phyloP scores from a whole-genome alignment of 1,140 invertebrate species.

The Catajapyx aquilonaris region DNA sequence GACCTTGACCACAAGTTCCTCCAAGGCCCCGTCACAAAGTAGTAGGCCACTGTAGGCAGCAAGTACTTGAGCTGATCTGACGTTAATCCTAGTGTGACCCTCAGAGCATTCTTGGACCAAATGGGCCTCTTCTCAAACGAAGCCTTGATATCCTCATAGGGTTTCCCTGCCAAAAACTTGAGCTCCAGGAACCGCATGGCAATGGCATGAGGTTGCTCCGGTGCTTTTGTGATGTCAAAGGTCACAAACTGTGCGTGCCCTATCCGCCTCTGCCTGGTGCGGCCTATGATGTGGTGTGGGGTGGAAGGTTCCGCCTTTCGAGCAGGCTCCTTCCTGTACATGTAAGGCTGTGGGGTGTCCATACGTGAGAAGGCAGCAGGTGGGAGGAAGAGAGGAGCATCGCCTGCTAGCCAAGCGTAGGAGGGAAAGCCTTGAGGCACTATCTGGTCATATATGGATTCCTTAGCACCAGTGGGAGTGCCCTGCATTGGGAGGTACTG shows the following conservation, averaged over 20 bases:
- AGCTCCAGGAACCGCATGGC: conserved; percentile 25
- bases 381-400: conserved; percentile 42
- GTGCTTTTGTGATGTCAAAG: conserved; percentile 29
- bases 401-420: conserved; percentile 32
- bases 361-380: conserved; percentile 56
- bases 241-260: conserved; percentile 29
- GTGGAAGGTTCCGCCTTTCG: conserved; percentile 8
- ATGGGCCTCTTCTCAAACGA: conserved; percentile 58
- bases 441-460: conserved; percentile 41
- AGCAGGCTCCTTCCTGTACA: conserved; percentile 18
- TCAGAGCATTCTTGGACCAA: conserved; percentile 58
- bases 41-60: conserved; percentile 59
- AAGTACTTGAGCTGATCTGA: conserved; percentile 47
- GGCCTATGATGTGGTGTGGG: conserved; percentile 25
- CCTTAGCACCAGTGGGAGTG: conserved; percentile 19
- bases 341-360: conserved; percentile 33
- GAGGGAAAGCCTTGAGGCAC: conserved; percentile 35
- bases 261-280: conserved; percentile 27
- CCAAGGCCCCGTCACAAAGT: conserved; percentile 74
- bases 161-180: conserved; percentile 24
- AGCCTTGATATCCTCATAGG: conserved; percentile 27
- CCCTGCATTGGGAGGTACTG: conserved; percentile 59
- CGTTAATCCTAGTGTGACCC: conserved; percentile 36
- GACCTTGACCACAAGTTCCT: conserved; percentile 57
- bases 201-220: conserved; percentile 25